phyloP scores from a whole-genome alignment of 2,113 vertebrate species.

The Phodopus roborovskii region DNA sequence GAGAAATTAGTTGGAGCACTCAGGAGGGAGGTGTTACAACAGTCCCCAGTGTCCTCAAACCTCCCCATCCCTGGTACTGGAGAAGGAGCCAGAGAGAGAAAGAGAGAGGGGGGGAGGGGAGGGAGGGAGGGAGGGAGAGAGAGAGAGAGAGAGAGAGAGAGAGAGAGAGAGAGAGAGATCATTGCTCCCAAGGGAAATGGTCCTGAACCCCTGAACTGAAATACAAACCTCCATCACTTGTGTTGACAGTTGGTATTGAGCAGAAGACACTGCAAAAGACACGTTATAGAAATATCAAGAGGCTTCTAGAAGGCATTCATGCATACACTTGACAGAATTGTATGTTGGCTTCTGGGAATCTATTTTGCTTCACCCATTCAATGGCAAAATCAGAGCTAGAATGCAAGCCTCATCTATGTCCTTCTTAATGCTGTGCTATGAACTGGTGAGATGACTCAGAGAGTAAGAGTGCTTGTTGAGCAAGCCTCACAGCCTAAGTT shows the following conservation, averaged over 20 bases:
- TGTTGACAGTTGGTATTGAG: background rate
- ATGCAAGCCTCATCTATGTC: no score
- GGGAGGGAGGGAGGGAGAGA: fast-evolving
- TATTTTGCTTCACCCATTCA: background rate
- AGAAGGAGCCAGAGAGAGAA: background rate
- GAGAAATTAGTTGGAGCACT: constrained; percentile 11
- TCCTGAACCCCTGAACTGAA: background rate
- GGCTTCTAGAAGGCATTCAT: background rate
- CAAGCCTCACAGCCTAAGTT: background rate
- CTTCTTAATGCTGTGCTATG: background rate
- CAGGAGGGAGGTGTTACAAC: background rate
- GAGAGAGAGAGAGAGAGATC: background rate
- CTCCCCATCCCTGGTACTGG: background rate
- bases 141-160: background rate
- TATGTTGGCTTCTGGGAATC: background rate
- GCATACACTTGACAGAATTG: background rate
- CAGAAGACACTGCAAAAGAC: background rate
- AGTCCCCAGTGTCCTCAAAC: background rate
- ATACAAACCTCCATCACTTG: background rate
- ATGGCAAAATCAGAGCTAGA: background rate
- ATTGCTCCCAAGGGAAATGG: background rate
- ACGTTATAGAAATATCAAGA: background rate
- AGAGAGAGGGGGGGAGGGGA: fast-evolving
- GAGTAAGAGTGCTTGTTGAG: no score
- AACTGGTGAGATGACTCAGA: background rate